Percentiles rank a stretch among this genome's conserved stretches.
These are phyloP conservation scores for Syngnathus floridae DNA, from an alignment of 2,113 vertebrate species.

Conservation along the genomic window DNA sequence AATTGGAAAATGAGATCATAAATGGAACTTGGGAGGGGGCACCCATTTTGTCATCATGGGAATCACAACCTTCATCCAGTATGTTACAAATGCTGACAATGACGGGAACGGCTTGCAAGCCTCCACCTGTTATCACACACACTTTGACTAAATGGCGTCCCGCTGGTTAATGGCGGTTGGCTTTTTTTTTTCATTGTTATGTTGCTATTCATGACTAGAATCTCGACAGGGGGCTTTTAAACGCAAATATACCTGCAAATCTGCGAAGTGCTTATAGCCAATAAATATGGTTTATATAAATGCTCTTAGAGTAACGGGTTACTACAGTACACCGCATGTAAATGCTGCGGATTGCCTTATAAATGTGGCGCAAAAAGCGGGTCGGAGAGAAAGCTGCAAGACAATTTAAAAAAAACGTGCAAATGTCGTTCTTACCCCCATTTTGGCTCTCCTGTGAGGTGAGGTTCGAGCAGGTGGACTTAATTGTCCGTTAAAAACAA, in stretches of 20 bases:
- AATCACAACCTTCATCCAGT: background rate
- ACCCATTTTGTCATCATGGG: background rate
- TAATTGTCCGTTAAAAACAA: background rate
- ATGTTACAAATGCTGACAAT: too few species aligned
- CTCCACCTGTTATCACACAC: background rate
- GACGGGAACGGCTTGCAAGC: background rate
- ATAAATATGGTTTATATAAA: background rate
- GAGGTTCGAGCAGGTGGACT: background rate
- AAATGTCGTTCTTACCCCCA: slow-evolving; percentile 1
- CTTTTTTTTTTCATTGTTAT: background rate
- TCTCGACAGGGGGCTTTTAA: background rate
- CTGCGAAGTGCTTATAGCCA: background rate
- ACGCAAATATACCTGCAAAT: background rate
- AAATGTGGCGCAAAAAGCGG: background rate
- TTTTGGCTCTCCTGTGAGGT: background rate
- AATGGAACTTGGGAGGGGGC: background rate
- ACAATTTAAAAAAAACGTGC: background rate
- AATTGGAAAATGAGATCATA: background rate
- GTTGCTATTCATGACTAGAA: background rate
- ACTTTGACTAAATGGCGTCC: background rate
- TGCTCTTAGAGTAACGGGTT: background rate
- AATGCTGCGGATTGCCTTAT: background rate
- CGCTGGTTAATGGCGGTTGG: background rate
- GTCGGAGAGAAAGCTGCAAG: background rate
- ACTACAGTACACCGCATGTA: background rate